A percentile compares a stretch with the other conserved stretches of the same genome.
Conservation (phyloP, 1,140 invertebrate genomes). For the Globodera rostochiensis region DNA sequence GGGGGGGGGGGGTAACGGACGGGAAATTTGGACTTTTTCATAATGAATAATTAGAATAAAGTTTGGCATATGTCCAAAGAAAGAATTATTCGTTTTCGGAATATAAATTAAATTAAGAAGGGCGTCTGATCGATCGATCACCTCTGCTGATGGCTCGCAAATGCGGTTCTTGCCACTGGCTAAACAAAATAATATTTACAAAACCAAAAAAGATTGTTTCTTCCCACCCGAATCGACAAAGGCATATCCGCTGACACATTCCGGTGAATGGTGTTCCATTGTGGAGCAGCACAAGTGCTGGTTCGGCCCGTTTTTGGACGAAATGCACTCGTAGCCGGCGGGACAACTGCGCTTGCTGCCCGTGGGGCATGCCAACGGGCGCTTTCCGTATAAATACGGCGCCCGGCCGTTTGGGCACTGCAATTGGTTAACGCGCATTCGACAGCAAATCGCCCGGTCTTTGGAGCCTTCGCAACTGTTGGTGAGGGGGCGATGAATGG, state of each 20-base stretch:
- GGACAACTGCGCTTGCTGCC: constrained; percentile 60
- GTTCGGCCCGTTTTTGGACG: constrained; percentile 50
- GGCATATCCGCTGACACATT: constrained; percentile 59
- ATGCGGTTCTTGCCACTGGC: constrained; percentile 48
- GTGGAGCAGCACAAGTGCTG: constrained; percentile 59
- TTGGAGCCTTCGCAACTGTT: constrained; percentile 55
- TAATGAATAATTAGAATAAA: too few relatives aligned
- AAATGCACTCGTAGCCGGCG: constrained; percentile 53
- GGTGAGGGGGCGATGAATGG: background rate
- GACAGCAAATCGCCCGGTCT: constrained; percentile 54
- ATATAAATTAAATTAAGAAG: background rate
- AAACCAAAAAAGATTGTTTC: background rate
- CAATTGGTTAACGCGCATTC: constrained; percentile 32
- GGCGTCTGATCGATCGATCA: background rate
- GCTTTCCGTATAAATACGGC: constrained; percentile 53
- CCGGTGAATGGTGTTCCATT: constrained; percentile 49
- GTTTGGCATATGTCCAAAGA: too few relatives aligned
- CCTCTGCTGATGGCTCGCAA: constrained; percentile 46
- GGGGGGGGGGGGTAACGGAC: background rate
- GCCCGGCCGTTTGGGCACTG: constrained; percentile 53
- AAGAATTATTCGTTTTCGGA: too few relatives aligned
- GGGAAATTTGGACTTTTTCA: too few relatives aligned
- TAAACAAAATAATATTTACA: constrained; percentile 12
- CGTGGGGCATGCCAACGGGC: constrained; percentile 53
- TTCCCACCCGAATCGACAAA: constrained; percentile 55